Base-by-base conservation (phyloP, 2,113 vertebrate genomes). In the Cephalophus harveyi region DNA sequence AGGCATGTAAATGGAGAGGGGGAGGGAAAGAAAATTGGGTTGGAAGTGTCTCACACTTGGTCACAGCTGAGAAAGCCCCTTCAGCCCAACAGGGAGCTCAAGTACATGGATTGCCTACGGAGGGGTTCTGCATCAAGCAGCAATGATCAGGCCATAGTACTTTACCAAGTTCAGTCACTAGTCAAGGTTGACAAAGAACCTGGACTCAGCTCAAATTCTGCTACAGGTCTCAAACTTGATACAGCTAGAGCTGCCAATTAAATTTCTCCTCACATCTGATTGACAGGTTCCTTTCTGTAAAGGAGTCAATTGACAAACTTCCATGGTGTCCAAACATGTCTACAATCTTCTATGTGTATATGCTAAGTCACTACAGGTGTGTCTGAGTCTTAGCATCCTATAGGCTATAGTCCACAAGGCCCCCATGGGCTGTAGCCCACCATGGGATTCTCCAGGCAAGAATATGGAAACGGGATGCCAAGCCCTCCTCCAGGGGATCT, bases 391-490 rank as follows among this genome's bases (percentile, higher is more conserved):
- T 40, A 23, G 5, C 10, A 74, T 40, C 5, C 36, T 40, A 12
- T 74, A 36, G 67, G 19, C 67, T 71, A 1, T 71, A 71, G 67
- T 12, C 19, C n/a, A 23, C 67, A 67, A 36, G 33, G 33, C 8
- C 33, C 17, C 33, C 30, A 71, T 40, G n/a, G n/a, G 4, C 67
- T 23, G 19, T 40, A 71, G 19, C 67, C 5, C 67, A 74, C 67
- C 67, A 40, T 74, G 21, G 21, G 5, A 74, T 40, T 40, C 21
- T 40, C 67, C 67, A 25, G 2, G 67, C 17, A 74, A 74, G 67
- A 74, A 40, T 74, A 40, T 19, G 13, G 36, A 23, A 74, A 2
- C 0, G 0, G 67, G 67, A 74, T 74, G 21, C 10, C n/a, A 74
- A 74, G 21, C 2, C 10, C 36, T 40, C 11, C 36, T 74, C 21